These are phyloP conservation scores for Cheirogaleus major DNA, from an alignment of 2,797 vertebrate species.

Conservation along the genomic window DNA sequence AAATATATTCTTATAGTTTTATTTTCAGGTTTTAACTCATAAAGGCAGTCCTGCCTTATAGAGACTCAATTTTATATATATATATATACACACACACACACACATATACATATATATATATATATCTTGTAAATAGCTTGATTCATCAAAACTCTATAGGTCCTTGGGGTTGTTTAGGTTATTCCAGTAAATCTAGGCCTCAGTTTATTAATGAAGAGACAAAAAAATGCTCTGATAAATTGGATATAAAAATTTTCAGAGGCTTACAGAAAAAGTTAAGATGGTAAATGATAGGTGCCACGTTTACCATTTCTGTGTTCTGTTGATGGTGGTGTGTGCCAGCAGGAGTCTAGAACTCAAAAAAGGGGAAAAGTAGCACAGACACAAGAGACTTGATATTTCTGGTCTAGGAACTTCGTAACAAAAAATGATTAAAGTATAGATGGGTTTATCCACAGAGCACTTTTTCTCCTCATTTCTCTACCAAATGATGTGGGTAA, in stretches of 20 bases:
- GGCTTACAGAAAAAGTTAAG: slow-evolving; percentile 27
- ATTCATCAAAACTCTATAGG: neutral
- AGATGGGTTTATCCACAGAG: neutral
- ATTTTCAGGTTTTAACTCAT: slow-evolving; percentile 39
- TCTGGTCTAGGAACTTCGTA: neutral
- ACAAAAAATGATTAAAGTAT: neutral
- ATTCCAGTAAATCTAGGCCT: neutral
- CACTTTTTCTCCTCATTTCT: slow-evolving; percentile 19
- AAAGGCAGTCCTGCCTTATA: slow-evolving; percentile 27
- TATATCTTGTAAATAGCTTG: neutral
- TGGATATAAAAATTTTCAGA: slow-evolving; percentile 31
- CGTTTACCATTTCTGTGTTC: slow-evolving; percentile 39
- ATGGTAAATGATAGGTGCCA: neutral
- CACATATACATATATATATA: neutral
- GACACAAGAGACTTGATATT: neutral
- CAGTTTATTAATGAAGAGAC: slow-evolving; percentile 26
- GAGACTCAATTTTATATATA: neutral
- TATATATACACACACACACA: neutral
- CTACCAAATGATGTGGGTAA: slow-evolving; percentile 4
- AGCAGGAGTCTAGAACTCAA: neutral
- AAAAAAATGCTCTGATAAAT: neutral
- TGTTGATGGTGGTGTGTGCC: neutral
- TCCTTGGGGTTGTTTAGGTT: neutral
- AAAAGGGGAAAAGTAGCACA: neutral
- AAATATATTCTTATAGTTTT: slow-evolving; percentile 41